These are phyloP conservation scores for Entomyzon cyanotis DNA, from an alignment of 2,113 vertebrate species.

Conservation along the genomic window DNA sequence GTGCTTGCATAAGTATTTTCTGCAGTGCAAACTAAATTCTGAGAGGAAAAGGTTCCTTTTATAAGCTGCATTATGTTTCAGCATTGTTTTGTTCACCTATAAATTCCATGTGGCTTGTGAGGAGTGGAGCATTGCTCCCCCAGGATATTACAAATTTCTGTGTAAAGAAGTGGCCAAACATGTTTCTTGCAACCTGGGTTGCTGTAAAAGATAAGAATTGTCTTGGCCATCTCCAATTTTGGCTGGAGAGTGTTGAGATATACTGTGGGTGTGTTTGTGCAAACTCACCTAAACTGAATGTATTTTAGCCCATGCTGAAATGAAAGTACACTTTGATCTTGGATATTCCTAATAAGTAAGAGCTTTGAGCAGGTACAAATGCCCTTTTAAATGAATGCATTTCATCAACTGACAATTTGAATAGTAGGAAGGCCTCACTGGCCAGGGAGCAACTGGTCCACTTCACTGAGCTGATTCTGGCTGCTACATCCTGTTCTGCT, in stretches of 20 bases:
- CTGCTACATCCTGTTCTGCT: neutral
- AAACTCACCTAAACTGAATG: neutral
- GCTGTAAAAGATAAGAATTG: neutral
- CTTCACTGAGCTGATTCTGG: neutral
- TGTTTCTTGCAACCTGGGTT: neutral
- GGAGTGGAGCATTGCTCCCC: neutral
- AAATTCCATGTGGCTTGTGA: neutral
- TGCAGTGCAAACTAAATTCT: neutral
- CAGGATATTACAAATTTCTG: neutral
- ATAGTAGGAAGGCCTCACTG: neutral
- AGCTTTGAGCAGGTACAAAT: neutral
- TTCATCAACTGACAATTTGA: neutral
- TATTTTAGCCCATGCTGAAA: neutral
- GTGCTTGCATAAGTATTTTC: neutral
- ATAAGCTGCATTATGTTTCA: neutral
- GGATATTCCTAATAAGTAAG: neutral
- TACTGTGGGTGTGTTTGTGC: neutral
- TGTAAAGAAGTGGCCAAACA: neutral
- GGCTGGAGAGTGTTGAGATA: neutral
- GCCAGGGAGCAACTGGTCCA: neutral
- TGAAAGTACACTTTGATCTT: neutral
- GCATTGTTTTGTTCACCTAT: neutral
- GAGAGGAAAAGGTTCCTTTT: neutral
- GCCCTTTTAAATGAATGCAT: neutral
- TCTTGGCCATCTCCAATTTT: neutral